Base-by-base conservation (phyloP, 2,113 vertebrate species). In the Pomatostomus ruficeps region DNA sequence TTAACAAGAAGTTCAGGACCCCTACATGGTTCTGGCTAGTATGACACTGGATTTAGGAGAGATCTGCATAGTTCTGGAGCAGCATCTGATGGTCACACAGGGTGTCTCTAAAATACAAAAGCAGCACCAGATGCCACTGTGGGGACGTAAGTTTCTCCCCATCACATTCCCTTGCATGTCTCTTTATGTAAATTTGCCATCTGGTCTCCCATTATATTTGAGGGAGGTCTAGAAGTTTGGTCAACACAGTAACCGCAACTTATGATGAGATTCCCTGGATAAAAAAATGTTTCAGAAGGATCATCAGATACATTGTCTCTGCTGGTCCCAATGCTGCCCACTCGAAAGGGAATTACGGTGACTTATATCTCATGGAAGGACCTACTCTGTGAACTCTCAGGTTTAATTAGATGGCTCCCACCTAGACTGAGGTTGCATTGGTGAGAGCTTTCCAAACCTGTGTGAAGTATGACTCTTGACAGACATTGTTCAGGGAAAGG, bases 131-230 rank as follows among this genome's bases (percentile, higher is more conserved):
- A 10, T 51, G 42, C n/a, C n/a, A 35, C 29, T 17, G 12, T 51
- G 36, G 36, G n/a, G 51, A 48, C 20, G 73, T 6, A 29, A 59
- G 4, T 61, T 77, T 61, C 14, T 72, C 7, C 33, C 43, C 21
- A 46, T 49, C 26, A 33, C 17, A 14, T 58, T 83, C 6, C 14
- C 6, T 28, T 63, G 4, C 0, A 0, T 15, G 7, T 49, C 23
- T 42, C 28, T 59, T 54, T 46, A 18, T 31, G 29, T 36, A 54
- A 61, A 25, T 23, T 73, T 84, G 6, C 45, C 65, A 55, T 26
- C 45, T 63, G 45, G 8, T 28, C 8, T 43, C 12, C 18, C 21
- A 35, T 59, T 59, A 16, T 29, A 46, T 73, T 80, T 63, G 31
- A 80, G 28, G 11, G 18, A 51, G 11, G 11, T 46, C 18, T 48